phyloP scores from a whole-genome alignment of 2,797 vertebrate species.

The Ptychobarbus kaznakovi region DNA sequence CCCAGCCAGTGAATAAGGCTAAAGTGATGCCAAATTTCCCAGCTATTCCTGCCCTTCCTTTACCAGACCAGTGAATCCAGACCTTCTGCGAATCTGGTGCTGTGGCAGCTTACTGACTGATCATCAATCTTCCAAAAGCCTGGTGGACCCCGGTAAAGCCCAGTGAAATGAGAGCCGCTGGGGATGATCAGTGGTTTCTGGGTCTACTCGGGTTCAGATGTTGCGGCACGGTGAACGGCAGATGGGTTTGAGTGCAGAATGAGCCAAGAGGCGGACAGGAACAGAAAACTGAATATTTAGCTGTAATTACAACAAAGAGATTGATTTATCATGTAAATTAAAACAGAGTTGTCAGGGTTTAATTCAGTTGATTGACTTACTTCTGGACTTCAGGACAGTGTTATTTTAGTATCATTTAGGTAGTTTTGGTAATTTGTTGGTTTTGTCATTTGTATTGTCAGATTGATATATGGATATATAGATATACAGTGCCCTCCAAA shows the following conservation, averaged over 20 bases:
- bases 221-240: background rate
- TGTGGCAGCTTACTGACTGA: constrained; percentile 29
- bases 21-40: constrained; percentile 34
- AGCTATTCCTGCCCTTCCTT: constrained; percentile 38
- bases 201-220: background rate
- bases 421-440: too few relatives aligned
- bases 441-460: too few relatives aligned
- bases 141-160: constrained; percentile 27
- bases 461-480: too few relatives aligned
- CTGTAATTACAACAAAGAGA: constrained; percentile 31
- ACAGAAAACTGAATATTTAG: background rate
- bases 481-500: too few relatives aligned
- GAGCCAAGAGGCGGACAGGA: background rate
- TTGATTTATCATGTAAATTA: background rate
- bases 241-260: constrained; percentile 13
- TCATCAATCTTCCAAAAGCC: constrained; percentile 39
- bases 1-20: constrained; percentile 13
- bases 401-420: too few relatives aligned
- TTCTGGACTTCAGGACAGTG: background rate
- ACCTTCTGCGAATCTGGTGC: constrained; percentile 39
- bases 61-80: constrained; percentile 47
- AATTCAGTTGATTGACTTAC: background rate
- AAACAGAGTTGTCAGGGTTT: background rate
- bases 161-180: constrained; percentile 13
- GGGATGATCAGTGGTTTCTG: background rate